Conservation (phyloP, 2,797 vertebrate species). For the Taenioides sp. region DNA sequence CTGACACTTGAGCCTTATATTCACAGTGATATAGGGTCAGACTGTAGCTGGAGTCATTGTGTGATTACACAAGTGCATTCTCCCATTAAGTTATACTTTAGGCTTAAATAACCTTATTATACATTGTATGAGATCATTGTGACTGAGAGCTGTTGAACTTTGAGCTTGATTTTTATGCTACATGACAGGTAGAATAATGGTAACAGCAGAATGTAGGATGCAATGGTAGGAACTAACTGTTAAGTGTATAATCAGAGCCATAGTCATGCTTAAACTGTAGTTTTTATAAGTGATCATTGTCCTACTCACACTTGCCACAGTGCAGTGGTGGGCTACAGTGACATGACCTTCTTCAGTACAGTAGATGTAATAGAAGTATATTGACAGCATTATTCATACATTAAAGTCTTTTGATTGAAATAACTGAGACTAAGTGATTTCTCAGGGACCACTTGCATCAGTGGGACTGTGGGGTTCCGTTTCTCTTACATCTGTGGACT, state of each 20-base stretch:
- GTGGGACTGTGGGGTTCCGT: conserved; percentile 31
- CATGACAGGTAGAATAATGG: background rate
- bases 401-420: conserved; percentile 38
- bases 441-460: conserved; percentile 47
- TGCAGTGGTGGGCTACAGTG: background rate
- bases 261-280: background rate
- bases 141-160: conserved; percentile 17
- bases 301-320: background rate
- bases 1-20: conserved; percentile 21
- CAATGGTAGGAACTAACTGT: conserved; percentile 19
- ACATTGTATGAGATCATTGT: conserved; percentile 36
- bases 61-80: conserved; percentile 32
- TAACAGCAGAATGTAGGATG: background rate
- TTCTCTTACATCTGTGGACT: conserved; percentile 24
- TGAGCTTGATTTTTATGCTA: background rate
- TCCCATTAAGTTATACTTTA: conserved; percentile 41
- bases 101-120: conserved; percentile 43
- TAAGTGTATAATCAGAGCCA: background rate
- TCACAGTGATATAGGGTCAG: conserved; percentile 12
- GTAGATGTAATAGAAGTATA: conserved; percentile 28
- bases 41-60: conserved; percentile 14
- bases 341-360: conserved; percentile 24
- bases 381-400: conserved; percentile 22
- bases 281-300: background rate
- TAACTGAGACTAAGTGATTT: conserved; percentile 56